These are phyloP conservation scores for Miichthys miiuy DNA, from an alignment of 2,797 vertebrate genomes.

Conservation along the genomic window DNA sequence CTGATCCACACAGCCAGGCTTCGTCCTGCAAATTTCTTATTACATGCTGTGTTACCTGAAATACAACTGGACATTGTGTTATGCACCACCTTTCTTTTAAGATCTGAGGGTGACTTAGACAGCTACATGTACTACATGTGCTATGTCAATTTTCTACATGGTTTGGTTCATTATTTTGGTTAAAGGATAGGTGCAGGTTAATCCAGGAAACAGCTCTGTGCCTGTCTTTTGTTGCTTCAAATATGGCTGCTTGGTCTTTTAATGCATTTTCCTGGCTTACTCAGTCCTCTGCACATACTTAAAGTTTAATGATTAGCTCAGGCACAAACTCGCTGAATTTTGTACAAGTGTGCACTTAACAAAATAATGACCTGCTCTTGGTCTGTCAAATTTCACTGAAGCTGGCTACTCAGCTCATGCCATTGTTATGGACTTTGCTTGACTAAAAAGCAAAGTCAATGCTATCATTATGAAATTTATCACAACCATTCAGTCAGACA, in stretches of 20 bases:
- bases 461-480: constrained; percentile 18
- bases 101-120: not conserved
- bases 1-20: constrained; percentile 16
- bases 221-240: not conserved
- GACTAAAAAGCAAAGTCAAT: constrained; percentile 12
- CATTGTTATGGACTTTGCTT: not conserved
- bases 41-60: constrained; percentile 7
- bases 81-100: not conserved
- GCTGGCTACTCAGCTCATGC: constrained; percentile 19
- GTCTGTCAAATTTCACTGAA: constrained; percentile 20
- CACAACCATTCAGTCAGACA: not conserved
- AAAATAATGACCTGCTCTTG: constrained; percentile 40
- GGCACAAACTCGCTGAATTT: constrained; percentile 37
- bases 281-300: constrained; percentile 29
- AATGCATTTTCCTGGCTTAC: constrained; percentile 5
- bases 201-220: constrained; percentile 11
- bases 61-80: not conserved
- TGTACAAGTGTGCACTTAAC: constrained; percentile 47
- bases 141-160: not conserved
- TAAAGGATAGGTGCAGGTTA: not conserved
- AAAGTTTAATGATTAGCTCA: constrained; percentile 57
- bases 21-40: constrained; percentile 29
- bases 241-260: not conserved
- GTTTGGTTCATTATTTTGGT: not conserved
- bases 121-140: not conserved